Evolutionary conservation across 2,888 invertebrate species (phyloP).

Genomic region (Hylaea fasciaria): DNA sequence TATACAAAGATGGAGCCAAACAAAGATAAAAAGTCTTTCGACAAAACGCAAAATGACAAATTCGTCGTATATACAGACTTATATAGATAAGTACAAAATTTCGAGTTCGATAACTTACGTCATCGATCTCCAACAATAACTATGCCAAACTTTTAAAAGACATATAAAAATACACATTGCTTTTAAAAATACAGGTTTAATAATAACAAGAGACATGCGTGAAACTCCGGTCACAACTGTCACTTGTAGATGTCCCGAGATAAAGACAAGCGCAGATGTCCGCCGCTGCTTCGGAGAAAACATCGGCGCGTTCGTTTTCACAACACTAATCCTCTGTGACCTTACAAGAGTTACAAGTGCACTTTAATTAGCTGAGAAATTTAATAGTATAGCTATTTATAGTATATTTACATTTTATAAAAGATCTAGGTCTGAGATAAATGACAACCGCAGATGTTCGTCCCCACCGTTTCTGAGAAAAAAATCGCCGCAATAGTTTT

Average conservation of each 20-base stretch:
- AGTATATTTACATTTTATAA: background rate
- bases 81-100: no score
- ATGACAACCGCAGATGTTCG: no score
- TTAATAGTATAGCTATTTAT: conserved; percentile 7
- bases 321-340: conserved; percentile 56
- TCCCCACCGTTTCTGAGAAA: no score
- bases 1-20: background rate
- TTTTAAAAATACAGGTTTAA: conserved; percentile 40
- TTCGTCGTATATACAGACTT: no score
- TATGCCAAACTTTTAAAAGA: conserved; percentile 16
- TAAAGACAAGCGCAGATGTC: conserved; percentile 78
- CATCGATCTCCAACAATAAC: conserved; percentile 11
- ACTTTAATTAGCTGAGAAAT: conserved; percentile 51
- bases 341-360: conserved; percentile 58
- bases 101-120: no score
- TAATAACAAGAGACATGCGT: conserved; percentile 41
- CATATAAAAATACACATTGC: conserved; percentile 21
- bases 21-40: background rate
- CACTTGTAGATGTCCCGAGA: conserved; percentile 64
- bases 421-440: no score
- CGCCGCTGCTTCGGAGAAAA: conserved; percentile 60
- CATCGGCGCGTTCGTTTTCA: conserved; percentile 60
- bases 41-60: no score
- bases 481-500: no score
- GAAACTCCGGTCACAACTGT: conserved; percentile 49